Evolutionary conservation across 2,888 invertebrate genomes (phyloP), one percentile per base, ranked within the genome.

Genomic region (Drosophila colorata): DNA sequence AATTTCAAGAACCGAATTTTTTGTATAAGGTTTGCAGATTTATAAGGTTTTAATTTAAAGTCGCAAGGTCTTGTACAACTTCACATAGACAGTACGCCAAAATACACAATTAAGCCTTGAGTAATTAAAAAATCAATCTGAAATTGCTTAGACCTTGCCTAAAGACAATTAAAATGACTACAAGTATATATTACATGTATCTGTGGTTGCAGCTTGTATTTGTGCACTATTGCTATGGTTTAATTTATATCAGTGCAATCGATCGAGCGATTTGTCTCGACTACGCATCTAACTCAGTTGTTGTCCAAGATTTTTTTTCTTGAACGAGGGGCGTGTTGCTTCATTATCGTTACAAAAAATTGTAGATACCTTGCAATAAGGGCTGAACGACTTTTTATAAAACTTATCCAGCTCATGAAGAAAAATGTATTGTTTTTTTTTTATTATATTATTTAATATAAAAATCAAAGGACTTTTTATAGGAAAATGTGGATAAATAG

Each of bases 281-380:
- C 33, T 38, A 46, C 23, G 48, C 33, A 20, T 70, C 61, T 66
- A 60, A 60, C 35, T 48, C 41, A 52, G 49, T 51, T 63, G 49
- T 60, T 44, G 66, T 47, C n/a, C 48, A 35, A 31, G 65, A 38
- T n/a, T 58, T 25, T 28, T 49, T 23, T 18, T 37, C 40, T 25
- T 47, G 52, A 41, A 33, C 23, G 53, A 71, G 73, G 71, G 90
- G 90, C 89, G 90, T 90, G 75, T 37, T 72, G 65, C 72, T 51
- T 78, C 72, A 87, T 90, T 87, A 85, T 81, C 86, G 89, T 84
- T 85, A 80, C 71, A 74, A 85, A 90, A 90, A 90, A 89, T 89
- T 90, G 89, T 52, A 1, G 5, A 41, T 61, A 66, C 58, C 40
- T 28, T 33, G 7, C 23, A 2, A 16, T 31, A 44, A 38, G 41